A percentile compares a stretch with the other conserved stretches of the same genome.
phyloP scores from a whole-genome alignment of 2,113 vertebrate species.

The Oncorhynchus nerka region DNA sequence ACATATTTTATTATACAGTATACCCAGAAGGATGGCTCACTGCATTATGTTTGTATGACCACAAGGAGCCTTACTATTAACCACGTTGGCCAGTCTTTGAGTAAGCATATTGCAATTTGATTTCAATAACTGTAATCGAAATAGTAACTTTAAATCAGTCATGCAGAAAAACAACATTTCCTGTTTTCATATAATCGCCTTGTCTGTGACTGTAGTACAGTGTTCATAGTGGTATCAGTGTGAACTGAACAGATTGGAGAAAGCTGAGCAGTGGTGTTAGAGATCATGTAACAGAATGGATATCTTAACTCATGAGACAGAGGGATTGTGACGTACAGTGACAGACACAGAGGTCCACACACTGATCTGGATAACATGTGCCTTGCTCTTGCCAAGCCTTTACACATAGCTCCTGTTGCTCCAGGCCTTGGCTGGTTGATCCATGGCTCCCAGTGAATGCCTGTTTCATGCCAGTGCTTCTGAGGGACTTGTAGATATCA shows the following conservation, averaged over 20 bases:
- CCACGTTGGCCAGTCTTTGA: no score
- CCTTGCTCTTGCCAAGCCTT: conserved; percentile 62
- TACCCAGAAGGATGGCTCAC: background rate
- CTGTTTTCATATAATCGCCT: background rate
- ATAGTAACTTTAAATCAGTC: no score
- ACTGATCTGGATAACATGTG: conserved; percentile 56
- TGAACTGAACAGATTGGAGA: conserved; percentile 34
- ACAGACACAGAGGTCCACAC: conserved; percentile 59
- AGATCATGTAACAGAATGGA: conserved; percentile 47
- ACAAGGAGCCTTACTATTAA: conserved; percentile 4
- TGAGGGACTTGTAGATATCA: conserved; percentile 45
- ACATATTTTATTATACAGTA: no score
- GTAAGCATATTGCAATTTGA: no score
- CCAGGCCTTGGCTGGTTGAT: conserved; percentile 60
- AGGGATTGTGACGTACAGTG: conserved; percentile 56
- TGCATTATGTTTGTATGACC: background rate
- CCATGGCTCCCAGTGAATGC: conserved; percentile 58
- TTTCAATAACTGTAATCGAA: no score
- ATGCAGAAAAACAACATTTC: background rate
- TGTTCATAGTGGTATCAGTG: background rate
- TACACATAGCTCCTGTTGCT: conserved; percentile 71
- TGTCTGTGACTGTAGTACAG: background rate
- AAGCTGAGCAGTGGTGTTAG: conserved; percentile 40
- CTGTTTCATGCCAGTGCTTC: conserved; percentile 61
- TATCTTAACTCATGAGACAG: conserved; percentile 42